These are phyloP conservation scores for Passer montanus DNA, from an alignment of 2,113 vertebrate species.

Conservation along the genomic window DNA sequence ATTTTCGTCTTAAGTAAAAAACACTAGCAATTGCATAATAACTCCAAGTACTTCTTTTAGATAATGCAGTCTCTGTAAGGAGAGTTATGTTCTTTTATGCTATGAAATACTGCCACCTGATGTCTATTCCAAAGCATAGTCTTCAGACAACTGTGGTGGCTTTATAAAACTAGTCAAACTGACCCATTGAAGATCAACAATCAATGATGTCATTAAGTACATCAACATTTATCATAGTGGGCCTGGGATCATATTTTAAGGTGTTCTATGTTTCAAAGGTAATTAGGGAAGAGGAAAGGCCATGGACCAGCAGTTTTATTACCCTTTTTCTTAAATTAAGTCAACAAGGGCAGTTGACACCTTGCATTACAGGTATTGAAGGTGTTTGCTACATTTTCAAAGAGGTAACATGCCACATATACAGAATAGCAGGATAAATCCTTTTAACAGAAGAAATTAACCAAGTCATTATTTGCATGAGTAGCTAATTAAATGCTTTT, in stretches of 20 bases:
- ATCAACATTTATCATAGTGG: neutral
- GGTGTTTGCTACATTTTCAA: neutral
- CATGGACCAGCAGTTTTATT: neutral
- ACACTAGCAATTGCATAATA: neutral
- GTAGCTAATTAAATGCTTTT: neutral
- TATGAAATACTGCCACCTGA: conserved; percentile 53
- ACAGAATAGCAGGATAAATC: neutral
- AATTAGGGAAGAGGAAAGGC: neutral
- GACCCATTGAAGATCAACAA: neutral
- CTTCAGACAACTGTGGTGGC: neutral
- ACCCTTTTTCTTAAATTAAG: neutral
- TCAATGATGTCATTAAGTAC: neutral
- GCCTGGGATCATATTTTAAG: neutral
- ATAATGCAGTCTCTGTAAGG: neutral
- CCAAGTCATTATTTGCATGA: neutral
- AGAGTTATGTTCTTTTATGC: neutral
- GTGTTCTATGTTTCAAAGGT: neutral
- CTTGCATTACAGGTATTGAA: neutral
- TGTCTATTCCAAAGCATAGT: neutral
- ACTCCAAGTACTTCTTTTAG: neutral
- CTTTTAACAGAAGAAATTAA: neutral
- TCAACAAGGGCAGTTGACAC: neutral
- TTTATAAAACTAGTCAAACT: neutral
- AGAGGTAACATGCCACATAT: neutral
- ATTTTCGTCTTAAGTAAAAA: neutral